These are phyloP conservation scores for Barbus barbus DNA, from an alignment of 2,113 vertebrate genomes.

Conservation along the genomic window DNA sequence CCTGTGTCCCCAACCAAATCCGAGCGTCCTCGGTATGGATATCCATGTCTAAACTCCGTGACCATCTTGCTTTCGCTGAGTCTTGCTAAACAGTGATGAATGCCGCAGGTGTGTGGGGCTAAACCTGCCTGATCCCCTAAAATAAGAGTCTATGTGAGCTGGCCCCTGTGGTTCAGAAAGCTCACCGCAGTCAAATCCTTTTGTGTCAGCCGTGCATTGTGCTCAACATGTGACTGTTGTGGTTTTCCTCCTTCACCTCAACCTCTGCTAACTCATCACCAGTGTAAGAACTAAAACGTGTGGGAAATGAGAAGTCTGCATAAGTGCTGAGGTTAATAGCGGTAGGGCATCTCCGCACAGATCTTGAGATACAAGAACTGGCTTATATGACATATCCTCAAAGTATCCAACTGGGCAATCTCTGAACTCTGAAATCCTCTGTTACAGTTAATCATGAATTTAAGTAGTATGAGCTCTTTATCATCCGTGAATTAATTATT, in stretches of 20 bases:
- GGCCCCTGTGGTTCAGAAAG: slow-evolving; percentile 4
- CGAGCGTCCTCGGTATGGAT: background rate
- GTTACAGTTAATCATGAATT: background rate
- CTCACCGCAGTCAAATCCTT: background rate
- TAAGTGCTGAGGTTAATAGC: background rate
- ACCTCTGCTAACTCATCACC: slow-evolving; percentile 18
- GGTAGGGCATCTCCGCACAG: background rate
- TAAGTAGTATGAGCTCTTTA: background rate
- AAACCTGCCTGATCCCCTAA: slow-evolving; percentile 58
- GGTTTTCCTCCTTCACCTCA: slow-evolving; percentile 19
- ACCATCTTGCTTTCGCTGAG: slow-evolving; percentile 70
- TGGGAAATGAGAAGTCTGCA: background rate
- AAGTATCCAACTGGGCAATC: background rate
- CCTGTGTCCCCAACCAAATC: background rate
- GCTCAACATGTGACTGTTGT: slow-evolving; percentile 48
- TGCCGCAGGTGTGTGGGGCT: slow-evolving; percentile 64
- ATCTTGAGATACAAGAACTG: background rate
- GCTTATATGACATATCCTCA: background rate
- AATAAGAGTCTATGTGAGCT: slow-evolving; percentile 39
- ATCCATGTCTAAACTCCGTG: slow-evolving; percentile 60
- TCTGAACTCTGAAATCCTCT: background rate
- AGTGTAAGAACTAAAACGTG: background rate
- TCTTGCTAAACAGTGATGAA: slow-evolving; percentile 66
- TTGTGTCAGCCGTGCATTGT: slow-evolving; percentile 5
- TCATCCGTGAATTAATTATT: background rate